Evolutionary conservation across 1,140 invertebrate genomes (phyloP).

Genomic region (Lycorma delicatula): DNA sequence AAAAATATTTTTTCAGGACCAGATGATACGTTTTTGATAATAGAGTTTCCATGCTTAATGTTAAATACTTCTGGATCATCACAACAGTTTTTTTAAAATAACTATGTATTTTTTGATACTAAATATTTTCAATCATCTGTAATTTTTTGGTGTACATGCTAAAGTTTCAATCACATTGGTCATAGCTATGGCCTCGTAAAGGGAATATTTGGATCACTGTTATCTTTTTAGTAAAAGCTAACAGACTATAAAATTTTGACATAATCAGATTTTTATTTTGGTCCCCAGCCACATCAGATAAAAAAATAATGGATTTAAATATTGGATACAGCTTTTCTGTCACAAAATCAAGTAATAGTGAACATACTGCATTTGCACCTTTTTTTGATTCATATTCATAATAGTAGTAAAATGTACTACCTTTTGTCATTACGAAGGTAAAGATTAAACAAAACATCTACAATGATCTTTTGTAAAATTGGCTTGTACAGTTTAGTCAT

Average conservation of each 20-base stretch:
- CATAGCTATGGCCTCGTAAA: slow-evolving; percentile 16
- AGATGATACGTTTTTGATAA: no score
- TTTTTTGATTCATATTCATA: slow-evolving; percentile 11
- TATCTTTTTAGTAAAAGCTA: slow-evolving; percentile 2
- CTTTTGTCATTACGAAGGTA: slow-evolving; percentile 13
- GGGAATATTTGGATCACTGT: slow-evolving; percentile 21
- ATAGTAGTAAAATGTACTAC: slow-evolving; percentile 5
- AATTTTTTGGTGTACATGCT: no score
- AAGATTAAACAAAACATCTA: slow-evolving; percentile 19
- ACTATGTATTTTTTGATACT: no score
- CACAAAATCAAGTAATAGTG: neutral
- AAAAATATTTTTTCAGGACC: no score
- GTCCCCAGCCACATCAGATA: slow-evolving; percentile 15
- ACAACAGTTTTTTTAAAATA: no score
- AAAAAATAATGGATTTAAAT: neutral
- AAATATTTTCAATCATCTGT: no score
- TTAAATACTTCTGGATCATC: no score
- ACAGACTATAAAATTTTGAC: slow-evolving; percentile 10
- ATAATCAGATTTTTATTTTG: slow-evolving; percentile 17
- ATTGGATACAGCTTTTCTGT: neutral
- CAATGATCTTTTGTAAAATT: slow-evolving; percentile 17
- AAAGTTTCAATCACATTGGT: slow-evolving; percentile 8
- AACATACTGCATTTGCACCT: neutral
- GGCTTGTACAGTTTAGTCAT: slow-evolving; percentile 7
- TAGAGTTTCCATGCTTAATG: no score